A percentile compares a stretch with the other conserved stretches of the same genome.
Evolutionary conservation across 2,113 vertebrate species (phyloP).

Genomic region (Ctenodactylus gundi): DNA sequence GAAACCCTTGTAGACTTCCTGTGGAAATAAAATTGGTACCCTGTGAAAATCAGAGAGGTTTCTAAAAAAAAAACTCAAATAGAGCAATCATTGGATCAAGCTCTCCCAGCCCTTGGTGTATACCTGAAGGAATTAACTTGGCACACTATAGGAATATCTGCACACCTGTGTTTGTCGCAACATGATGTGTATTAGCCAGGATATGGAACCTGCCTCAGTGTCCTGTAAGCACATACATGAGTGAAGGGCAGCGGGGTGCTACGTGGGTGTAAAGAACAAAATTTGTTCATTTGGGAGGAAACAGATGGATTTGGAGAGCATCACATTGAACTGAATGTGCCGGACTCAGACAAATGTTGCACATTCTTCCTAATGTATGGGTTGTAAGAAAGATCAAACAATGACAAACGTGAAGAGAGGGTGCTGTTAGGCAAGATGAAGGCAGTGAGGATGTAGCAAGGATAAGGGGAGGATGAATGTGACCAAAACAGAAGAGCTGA

Average conservation of each 20-base stretch:
- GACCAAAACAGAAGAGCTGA: not conserved
- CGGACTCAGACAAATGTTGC: not conserved
- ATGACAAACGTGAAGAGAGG: not conserved
- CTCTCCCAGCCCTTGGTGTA: not conserved
- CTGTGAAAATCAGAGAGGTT: not conserved
- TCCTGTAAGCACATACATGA: not conserved
- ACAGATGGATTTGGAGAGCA: not conserved
- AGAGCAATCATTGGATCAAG: not conserved
- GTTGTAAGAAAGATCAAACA: not conserved
- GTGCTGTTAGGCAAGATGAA: not conserved
- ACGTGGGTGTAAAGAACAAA: not conserved
- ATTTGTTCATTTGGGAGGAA: not conserved
- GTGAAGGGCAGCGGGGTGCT: not conserved
- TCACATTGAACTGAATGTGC: not conserved
- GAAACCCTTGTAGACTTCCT: not conserved
- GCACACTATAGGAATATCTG: not conserved
- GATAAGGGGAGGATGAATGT: not conserved
- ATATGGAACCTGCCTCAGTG: not conserved
- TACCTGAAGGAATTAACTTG: not conserved
- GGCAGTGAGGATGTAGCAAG: not conserved
- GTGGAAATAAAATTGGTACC: not conserved
- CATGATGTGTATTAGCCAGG: not conserved
- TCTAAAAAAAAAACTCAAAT: not conserved
- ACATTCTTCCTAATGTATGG: not conserved
- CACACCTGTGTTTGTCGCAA: too few species aligned